phyloP scores from a whole-genome alignment of 1,140 invertebrate genomes.

The Anadara kagoshimensis region DNA sequence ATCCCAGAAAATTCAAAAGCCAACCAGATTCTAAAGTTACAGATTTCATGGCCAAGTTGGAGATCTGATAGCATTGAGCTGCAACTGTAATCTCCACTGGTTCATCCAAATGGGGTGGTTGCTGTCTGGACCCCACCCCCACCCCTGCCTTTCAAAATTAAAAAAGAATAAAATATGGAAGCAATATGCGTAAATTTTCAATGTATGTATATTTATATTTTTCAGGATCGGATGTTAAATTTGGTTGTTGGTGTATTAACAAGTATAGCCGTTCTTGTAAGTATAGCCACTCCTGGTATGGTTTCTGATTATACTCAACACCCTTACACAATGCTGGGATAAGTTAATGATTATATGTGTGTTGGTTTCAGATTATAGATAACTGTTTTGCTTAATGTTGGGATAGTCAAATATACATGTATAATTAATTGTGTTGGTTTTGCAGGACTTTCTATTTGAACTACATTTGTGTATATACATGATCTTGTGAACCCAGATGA shows the following conservation, averaged over 20 bases:
- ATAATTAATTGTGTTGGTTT: neutral
- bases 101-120: too few relatives aligned
- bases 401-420: neutral
- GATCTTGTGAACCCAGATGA: too few relatives aligned
- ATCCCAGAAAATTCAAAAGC: too few relatives aligned
- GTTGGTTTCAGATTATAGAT: neutral
- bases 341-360: neutral
- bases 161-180: neutral
- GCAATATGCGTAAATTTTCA: neutral
- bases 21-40: too few relatives aligned
- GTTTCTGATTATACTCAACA: neutral
- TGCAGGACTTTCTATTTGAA: neutral
- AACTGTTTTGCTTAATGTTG: neutral
- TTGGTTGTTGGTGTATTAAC: conserved; percentile 65
- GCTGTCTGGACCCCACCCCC: too few relatives aligned
- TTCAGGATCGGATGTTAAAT: conserved; percentile 69
- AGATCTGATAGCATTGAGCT: neutral
- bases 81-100: neutral
- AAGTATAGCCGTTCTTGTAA: conserved; percentile 61
- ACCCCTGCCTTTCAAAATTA: neutral
- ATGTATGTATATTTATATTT: conserved; percentile 14
- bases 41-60: neutral
- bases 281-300: conserved; percentile 26
- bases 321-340: neutral
- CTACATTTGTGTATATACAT: neutral